Evolutionary conservation across 2,113 vertebrate species (phyloP), one percentile per base, ranked within the genome.

Genomic region (Onychorhynchus coronatus): DNA sequence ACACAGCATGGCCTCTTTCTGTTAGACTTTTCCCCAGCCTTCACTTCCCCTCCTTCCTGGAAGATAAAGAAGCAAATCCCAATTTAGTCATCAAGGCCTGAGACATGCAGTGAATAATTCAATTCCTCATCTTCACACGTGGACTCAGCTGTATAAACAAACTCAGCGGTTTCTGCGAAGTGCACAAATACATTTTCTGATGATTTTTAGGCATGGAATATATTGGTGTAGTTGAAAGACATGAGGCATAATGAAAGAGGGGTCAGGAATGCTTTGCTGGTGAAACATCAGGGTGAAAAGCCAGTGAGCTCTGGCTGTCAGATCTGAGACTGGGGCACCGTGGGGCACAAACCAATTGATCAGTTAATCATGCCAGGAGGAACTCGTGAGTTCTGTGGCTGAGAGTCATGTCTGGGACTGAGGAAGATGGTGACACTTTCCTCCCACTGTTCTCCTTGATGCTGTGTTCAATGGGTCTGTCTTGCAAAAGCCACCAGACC

Each of bases 31-130:
- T 6, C 28, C 12, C 25, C 41, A 65, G 62, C n/a, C 22, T 82
- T 33, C 25, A 18, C 82, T 59, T 66, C 73, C 70, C 68, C 65
- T 85, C 65, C 93, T 92, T 75, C 78, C 52, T 89, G 73, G 28
- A 71, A 97, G 95, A 93, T 89, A 94, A 78, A 95, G 95, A 83
- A 88, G 62, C 83, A 96, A 97, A 96, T 97, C 88, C 88, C 62
- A 91, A 56, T 97, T 97, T 97, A 97, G 93, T 92, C 93, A 98
- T 97, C 97, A 94, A 72, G 80, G 86, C 63, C 82, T 96, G 93
- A 97, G 88, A 96, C 91, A 76, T 31, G 5, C 16, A 66, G 92
- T 95, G 96, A 97, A 97, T 97, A 97, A 95, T 96, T 97, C 89
- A 88, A 37, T 97, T 97, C 87, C 80, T 94, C 91, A 55, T 92